Conservation (phyloP, 2,113 vertebrate species). For the Pygoscelis adeliae region DNA sequence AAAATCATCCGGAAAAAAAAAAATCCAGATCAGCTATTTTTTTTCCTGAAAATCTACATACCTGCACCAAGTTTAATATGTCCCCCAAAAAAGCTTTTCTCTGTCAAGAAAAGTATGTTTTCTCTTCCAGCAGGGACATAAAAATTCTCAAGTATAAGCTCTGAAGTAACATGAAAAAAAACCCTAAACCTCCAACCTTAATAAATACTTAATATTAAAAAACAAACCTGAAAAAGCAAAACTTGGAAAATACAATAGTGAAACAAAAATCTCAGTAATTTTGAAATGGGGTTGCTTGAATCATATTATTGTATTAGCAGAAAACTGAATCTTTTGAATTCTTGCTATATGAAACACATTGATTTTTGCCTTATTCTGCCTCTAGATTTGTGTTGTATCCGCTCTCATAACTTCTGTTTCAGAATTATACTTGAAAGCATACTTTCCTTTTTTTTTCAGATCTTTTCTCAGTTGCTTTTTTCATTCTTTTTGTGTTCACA, state of each 20-base stretch:
- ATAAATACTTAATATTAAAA: not conserved
- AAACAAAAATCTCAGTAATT: not conserved
- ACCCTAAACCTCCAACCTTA: not conserved
- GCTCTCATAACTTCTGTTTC: not conserved
- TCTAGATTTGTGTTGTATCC: not conserved
- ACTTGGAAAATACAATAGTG: not conserved
- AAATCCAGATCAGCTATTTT: not conserved
- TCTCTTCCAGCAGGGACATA: not conserved
- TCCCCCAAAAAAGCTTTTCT: fast-evolving
- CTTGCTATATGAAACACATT: not conserved
- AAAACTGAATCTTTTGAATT: not conserved
- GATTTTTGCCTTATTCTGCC: not conserved
- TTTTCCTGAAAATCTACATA: not conserved
- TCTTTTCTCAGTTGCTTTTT: not conserved
- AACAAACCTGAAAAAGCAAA: fast-evolving
- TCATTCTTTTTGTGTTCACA: not conserved
- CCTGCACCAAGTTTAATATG: not conserved
- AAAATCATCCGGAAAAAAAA: not conserved
- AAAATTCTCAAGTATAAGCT: not conserved
- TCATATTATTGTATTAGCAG: not conserved
- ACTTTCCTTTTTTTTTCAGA: not conserved
- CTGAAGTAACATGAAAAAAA: not conserved
- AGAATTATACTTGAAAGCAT: not conserved
- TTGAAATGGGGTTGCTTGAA: not conserved
- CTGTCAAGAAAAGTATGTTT: not conserved